phyloP scores from a whole-genome alignment of 2,888 invertebrate species.

The Tholera decimalis region DNA sequence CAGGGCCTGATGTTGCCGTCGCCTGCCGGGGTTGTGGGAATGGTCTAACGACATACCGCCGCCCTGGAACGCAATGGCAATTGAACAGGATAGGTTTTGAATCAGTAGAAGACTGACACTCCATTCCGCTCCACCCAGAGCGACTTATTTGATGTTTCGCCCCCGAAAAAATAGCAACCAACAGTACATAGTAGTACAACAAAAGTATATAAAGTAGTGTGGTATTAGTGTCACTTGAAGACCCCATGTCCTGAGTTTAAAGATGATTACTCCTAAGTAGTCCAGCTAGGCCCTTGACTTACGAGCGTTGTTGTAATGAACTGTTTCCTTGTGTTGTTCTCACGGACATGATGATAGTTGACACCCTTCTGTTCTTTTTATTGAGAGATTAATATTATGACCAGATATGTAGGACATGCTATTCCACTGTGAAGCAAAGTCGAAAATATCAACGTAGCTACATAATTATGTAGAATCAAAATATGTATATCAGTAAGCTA shows the following conservation, averaged over 20 bases:
- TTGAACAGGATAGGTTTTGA: too few species aligned
- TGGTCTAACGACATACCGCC: too few species aligned
- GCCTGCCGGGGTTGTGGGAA: too few species aligned
- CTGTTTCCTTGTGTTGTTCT: constrained; percentile 47
- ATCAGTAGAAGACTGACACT: neutral
- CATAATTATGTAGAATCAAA: too few species aligned
- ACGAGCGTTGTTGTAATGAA: constrained; percentile 48
- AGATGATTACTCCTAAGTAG: constrained; percentile 57
- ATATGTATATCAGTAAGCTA: too few species aligned
- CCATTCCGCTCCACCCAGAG: neutral
- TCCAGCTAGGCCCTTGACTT: constrained; percentile 52
- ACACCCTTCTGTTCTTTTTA: constrained; percentile 53
- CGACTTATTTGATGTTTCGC: neutral
- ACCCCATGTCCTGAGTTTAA: constrained; percentile 49
- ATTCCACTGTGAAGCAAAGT: neutral
- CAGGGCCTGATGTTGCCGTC: neutral
- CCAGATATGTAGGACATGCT: neutral
- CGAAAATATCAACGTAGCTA: neutral
- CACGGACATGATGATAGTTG: constrained; percentile 43
- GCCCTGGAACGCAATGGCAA: too few species aligned
- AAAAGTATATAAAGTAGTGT: constrained; percentile 3
- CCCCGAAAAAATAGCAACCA: neutral
- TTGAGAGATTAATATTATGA: constrained; percentile 35
- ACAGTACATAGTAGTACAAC: neutral
- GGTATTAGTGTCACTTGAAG: constrained; percentile 31